Conservation (phyloP, 2,797 vertebrate genomes). For the Microctenopoma lineatum region DNA sequence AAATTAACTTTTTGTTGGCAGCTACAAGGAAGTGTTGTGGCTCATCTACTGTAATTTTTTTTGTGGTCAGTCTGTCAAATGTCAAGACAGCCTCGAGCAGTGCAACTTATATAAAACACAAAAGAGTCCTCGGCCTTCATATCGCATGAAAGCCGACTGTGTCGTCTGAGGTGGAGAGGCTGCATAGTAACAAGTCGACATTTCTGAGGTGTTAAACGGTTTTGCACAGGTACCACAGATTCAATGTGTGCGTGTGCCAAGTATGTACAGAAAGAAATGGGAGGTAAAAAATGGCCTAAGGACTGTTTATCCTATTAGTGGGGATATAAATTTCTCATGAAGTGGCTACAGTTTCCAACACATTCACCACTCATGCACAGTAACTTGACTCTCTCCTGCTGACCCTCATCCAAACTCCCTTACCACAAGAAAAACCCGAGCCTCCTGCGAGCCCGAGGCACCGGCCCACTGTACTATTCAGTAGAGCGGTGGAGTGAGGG, state of each 20-base stretch:
- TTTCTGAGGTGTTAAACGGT: conserved; percentile 37
- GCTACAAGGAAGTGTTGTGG: neutral
- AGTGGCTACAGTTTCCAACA: conserved; percentile 70
- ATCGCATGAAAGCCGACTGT: conserved; percentile 57
- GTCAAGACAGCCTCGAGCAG: conserved; percentile 4
- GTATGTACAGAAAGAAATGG: conserved; percentile 39
- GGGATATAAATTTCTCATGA: conserved; percentile 73
- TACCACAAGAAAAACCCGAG: conserved; percentile 67
- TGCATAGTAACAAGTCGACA: conserved; percentile 42
- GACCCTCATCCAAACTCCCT: conserved; percentile 69
- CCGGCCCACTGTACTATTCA: conserved; percentile 35
- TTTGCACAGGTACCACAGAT: conserved; percentile 39
- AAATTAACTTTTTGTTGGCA: neutral
- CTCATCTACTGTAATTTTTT: neutral
- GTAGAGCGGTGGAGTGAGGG: conserved; percentile 34
- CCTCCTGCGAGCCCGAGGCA: conserved; percentile 49
- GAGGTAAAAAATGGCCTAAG: conserved; percentile 35
- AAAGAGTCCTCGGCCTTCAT: conserved; percentile 42
- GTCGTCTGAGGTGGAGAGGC: conserved; percentile 60
- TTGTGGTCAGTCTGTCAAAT: conserved; percentile 17
- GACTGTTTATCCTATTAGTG: conserved; percentile 65
- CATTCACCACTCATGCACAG: conserved; percentile 62
- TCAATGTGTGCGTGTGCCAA: conserved; percentile 59
- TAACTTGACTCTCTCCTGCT: conserved; percentile 66
- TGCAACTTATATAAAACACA: conserved; percentile 37